Base-by-base conservation (phyloP, 2,888 invertebrate genomes). In the Panzeria rudis region DNA sequence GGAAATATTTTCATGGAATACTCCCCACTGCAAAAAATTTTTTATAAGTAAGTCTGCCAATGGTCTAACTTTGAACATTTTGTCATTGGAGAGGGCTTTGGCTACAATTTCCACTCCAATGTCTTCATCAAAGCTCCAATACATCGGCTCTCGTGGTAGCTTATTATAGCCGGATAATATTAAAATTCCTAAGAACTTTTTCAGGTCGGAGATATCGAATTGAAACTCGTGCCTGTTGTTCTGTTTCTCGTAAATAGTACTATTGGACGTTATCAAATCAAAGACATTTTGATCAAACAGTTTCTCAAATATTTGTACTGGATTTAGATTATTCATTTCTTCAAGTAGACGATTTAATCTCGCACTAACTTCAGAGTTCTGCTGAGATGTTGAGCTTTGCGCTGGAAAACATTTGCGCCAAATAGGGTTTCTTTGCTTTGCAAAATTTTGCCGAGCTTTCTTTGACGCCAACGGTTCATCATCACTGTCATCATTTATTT, bases 261-360 rank as follows among this genome's bases (percentile, higher is more conserved):
- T 15, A 62, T 62, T 62, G 23, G 23, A 62, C 0, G 3, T 41
- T 9, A 62, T 64, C 9, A 64, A 4, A 0, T n/a, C 64, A 0
- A 44, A n/a, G 25, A n/a, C 0, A n/a, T 64, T n/a, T n/a, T 44
- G 11, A 47, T 64, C 9, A 64, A 44, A 44, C 0, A 44, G n/a
- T 25, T 44, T n/a, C 44, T 64, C 44, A 64, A 44, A 44, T 64
- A 64, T 64, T 29, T 64, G 64, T n/a, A 44, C 25, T 44, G 62
- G 25, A n/a, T 4, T 64, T 7, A 62, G n/a, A 44, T 44, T 2
- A 0, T n/a, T 25, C 1, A 61, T 0, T 41, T 61, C 61, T 13
- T 61, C 23, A 41, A 13, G 1, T 1, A 62, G 1, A 1, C 15
- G 20, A 41, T 41, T 38, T 23, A 15, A 0, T 62, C 41, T 41